Base-by-base conservation (phyloP, 2,888 invertebrate genomes). In the Keiferia lycopersicella region DNA sequence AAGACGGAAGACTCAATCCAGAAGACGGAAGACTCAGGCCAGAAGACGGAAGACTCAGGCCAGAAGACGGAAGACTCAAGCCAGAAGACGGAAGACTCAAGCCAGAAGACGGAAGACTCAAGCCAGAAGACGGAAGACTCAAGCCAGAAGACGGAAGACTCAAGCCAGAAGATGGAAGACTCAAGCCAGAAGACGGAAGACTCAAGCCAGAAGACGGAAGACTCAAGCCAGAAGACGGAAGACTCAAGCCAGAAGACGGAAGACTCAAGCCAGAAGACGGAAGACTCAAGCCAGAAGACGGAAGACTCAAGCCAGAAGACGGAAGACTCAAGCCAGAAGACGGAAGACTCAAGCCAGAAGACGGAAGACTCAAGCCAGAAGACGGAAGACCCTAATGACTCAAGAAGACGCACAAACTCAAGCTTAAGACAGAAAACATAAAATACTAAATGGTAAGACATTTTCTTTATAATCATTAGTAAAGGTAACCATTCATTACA, bases 21-120 rank as follows among this genome's bases (percentile, higher is more conserved):
- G 34, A 34, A 34, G 34, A 34, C 34, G 34, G 34, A 45, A 16
- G 45, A 45, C n/a, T 34, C 34, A 34, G 1, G 34, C 59, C 61
- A 16, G 34, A 65, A 65, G 62, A 53, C 10, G 48, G 60, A 64
- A 57, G 16, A 7, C n/a, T 50, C 56, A 38, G n/a, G n/a, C n/a
- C n/a, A 12, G 63, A 62, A 65, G 63, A 62, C 22, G 45, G 56
- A 61, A 65, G 63, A 58, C 56, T 18, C 61, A 64, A 62, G 65
- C 3, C n/a, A 34, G 34, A 34, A 8, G 34, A 34, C 26, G 10
- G 34, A 34, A 10, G 34, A 34, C 6, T 34, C 34, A 30, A 30
- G 48, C 2, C 7, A 61, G 61, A 10, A 26, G 26, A 34, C 8
- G 34, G 34, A 34, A 34, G 4, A 64, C 58, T 22, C 7, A n/a